Percentiles rank a stretch among this genome's conserved stretches.
Conservation (phyloP, 2,113 vertebrate genomes). For the Heliornis fulica region DNA sequence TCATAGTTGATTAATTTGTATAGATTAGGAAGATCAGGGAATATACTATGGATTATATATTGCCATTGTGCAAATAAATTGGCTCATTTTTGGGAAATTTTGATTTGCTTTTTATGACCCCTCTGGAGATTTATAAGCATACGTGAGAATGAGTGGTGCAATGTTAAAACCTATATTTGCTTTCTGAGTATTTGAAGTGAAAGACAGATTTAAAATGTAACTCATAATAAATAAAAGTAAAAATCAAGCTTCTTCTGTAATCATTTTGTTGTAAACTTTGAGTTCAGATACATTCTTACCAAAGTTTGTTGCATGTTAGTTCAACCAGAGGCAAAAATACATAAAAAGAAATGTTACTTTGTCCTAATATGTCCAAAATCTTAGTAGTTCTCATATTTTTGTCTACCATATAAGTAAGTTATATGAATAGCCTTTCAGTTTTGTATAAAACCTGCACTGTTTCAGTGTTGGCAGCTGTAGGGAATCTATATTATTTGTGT, state of each 20-base stretch:
- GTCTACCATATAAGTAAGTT: constrained; percentile 53
- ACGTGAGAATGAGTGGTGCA: constrained; percentile 53
- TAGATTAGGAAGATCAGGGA: constrained; percentile 16
- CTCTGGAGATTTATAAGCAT: constrained; percentile 70
- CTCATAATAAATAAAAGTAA: constrained; percentile 51
- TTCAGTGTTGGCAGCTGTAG: constrained; percentile 75
- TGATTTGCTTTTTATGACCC: constrained; percentile 35
- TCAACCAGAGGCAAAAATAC: constrained; percentile 33
- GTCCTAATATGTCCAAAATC: constrained; percentile 50
- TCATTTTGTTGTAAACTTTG: constrained; percentile 38
- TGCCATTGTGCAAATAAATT: constrained; percentile 62
- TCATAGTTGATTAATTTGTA: constrained; percentile 52
- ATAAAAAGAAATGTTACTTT: constrained; percentile 58
- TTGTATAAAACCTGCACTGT: constrained; percentile 78
- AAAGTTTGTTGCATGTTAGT: constrained; percentile 11
- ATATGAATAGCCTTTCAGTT: constrained; percentile 72
- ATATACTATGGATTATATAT: constrained; percentile 50
- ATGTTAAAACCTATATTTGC: constrained; percentile 56
- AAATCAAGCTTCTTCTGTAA: constrained; percentile 36
- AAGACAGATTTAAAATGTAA: constrained; percentile 42
- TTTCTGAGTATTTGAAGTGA: constrained; percentile 60
- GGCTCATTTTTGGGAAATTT: constrained; percentile 63
- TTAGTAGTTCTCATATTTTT: constrained; percentile 62
- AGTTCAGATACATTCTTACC: constrained; percentile 47
- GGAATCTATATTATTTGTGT: constrained; percentile 83